Evolutionary conservation across 2,113 vertebrate genomes (phyloP), one percentile per base, ranked within the genome.

Genomic region (Pachyramphus minor): DNA sequence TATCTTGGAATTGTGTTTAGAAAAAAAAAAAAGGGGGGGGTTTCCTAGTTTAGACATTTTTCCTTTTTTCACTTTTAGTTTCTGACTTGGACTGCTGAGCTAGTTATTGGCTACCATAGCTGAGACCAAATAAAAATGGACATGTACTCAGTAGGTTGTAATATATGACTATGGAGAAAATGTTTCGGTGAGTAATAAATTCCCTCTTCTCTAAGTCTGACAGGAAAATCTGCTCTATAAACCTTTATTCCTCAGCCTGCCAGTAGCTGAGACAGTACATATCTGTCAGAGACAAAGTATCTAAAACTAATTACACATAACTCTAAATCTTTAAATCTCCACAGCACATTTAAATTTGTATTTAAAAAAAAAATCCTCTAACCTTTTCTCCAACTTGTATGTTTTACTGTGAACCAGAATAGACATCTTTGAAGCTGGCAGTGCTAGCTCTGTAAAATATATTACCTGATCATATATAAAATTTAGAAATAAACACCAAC

Each of bases 131-230:
- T 83, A 78, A 85, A 93, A 55, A 83, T 31, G 24, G 78, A 73
- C n/a, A 64, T 31, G 25, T 50, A 56, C n/a, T 77, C 44, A 59
- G 30, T 30, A 84, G 28, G 8, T 24, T 71, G 35, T 72, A 76
- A 74, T 50, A 69, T 73, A 60, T 76, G 56, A 66, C 31, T 50
- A 50, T 9, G 19, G 18, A 87, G 12, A 84, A 91, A 91, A 74
- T 47, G 12, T 35, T 91, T 67, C 72, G 58, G 35, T 75, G 82
- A 87, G 56, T 86, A 93, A 91, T 72, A 42, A 87, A 93, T 76
- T 64, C 44, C n/a, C 22, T 88, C 35, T 82, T 68, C 66, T 87
- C 33, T 30, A 59, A 35, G 60, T 52, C 66, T 90, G 79, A 75
- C 64, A 68, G 49, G 41, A 84, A 71, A 87, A 77, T 69, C 83